A percentile compares a stretch with the other conserved stretches of the same genome.
Conservation (phyloP, 2,888 invertebrate species). For the Biston stratarius region DNA sequence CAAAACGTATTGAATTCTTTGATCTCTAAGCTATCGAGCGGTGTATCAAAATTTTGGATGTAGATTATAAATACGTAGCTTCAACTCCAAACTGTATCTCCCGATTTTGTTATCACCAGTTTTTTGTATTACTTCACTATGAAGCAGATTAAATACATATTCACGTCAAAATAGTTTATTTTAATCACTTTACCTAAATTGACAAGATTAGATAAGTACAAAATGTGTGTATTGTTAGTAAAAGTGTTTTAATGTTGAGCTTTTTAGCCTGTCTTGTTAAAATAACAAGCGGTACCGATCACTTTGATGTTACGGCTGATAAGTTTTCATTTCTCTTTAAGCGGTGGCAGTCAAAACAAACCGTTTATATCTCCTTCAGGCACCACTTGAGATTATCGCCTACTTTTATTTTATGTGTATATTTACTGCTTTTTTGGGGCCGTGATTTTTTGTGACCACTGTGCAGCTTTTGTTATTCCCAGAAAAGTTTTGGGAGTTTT, state of each 20-base stretch:
- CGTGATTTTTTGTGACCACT: conserved; percentile 40
- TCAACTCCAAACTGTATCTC: too few relatives aligned
- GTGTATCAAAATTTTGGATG: too few relatives aligned
- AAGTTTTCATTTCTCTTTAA: conserved; percentile 71
- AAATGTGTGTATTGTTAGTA: conserved; percentile 7
- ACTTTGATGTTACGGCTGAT: conserved; percentile 74
- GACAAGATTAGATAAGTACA: not conserved
- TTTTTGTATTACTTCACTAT: too few relatives aligned
- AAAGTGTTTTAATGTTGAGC: conserved; percentile 27
- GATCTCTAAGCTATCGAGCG: too few relatives aligned
- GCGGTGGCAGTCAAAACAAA: conserved; percentile 82
- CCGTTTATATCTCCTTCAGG: conserved; percentile 76
- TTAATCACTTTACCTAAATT: conserved; percentile 1
- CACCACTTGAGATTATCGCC: conserved; percentile 78
- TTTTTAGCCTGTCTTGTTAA: conserved; percentile 45
- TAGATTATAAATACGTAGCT: too few relatives aligned
- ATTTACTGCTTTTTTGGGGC: conserved; percentile 67
- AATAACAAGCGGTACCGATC: conserved; percentile 47
- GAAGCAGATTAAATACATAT: too few relatives aligned
- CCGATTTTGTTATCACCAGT: too few relatives aligned
- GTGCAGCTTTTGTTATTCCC: conserved; percentile 4
- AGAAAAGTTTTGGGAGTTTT: too few relatives aligned
- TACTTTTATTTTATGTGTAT: conserved; percentile 71
- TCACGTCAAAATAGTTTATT: not conserved
- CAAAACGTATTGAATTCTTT: too few relatives aligned